Base-by-base conservation (phyloP, 2,797 vertebrate species). In the Thalassophryne amazonica region DNA sequence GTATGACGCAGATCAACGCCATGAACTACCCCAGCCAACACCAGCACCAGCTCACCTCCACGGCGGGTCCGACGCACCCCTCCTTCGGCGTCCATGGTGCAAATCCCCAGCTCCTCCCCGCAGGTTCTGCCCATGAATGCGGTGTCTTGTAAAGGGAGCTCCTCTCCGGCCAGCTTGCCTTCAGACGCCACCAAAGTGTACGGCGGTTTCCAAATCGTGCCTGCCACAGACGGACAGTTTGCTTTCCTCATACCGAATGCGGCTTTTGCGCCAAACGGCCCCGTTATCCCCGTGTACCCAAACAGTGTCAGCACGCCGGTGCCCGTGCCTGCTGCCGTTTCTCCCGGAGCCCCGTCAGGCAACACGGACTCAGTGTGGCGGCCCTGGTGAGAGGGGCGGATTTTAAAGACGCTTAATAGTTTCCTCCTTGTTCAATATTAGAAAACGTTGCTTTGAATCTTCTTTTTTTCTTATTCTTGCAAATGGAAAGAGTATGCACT, bases 1-100 rank as follows among this genome's bases (percentile, higher is more conserved):
- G 97, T 88, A 95, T 99, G 95, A 95, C 93, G 35, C 97, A 99
- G 90, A 97, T 99, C 88, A 96, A 95, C 86, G 93, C 96, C 49
- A 94, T 97, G 91, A 97, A 95, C 87, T 98, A 94, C 70, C 91
- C 94, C 0, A 88, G 91, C 2, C 94, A 94, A 63, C 92, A 92
- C 1, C 94, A 93, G 19, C 93, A 93, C 15, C 93, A 93, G 38
- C 90, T 93, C 0, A 88, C 94, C 7, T 14, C 78, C 29, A 75
- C 88, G 0, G 89, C 90, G 0, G 84, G 92, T 13, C 85, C 91
- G 5, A 91, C 90, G 0, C 93, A 91, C 7, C 82, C 91, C 0
- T 76, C 91, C 18, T 94, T 93, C 53, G 88, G 88, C 38, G 73
- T 83, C 92, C 0, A 83, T 94, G 86, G 92, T 92, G 31, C 93